These are phyloP conservation scores for Cheilosia urbana DNA, from an alignment of 2,888 invertebrate genomes.

Conservation along the genomic window DNA sequence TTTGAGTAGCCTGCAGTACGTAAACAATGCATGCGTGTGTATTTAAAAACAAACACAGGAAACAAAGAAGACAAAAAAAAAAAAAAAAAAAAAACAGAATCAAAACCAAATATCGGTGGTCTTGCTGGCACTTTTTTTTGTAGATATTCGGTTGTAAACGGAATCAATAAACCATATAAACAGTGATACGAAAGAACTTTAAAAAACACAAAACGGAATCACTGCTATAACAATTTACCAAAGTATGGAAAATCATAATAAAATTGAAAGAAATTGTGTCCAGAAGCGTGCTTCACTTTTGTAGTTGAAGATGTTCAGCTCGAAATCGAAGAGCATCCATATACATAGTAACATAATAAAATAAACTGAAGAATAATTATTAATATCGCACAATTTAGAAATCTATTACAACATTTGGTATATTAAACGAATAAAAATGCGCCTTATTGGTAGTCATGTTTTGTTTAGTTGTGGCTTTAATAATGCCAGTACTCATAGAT, in stretches of 20 bases:
- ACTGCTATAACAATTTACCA: background rate
- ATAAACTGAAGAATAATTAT: too few species aligned
- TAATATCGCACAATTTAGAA: too few species aligned
- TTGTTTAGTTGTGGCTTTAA: too few species aligned
- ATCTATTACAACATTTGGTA: too few species aligned
- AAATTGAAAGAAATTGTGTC: conserved; percentile 31
- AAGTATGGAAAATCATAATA: background rate
- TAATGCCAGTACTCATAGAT: too few species aligned
- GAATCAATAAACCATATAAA: conserved; percentile 8
- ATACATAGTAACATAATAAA: background rate
- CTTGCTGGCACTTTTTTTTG: conserved; percentile 1
- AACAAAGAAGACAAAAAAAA: conserved; percentile 26
- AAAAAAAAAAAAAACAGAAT: conserved; percentile 12
- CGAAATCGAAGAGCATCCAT: conserved; percentile 39
- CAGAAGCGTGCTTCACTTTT: conserved; percentile 25
- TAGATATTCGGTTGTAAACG: background rate
- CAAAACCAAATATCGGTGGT: conserved; percentile 26
- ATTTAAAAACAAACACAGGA: conserved; percentile 26
- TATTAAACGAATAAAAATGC: too few species aligned
- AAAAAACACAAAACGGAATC: background rate
- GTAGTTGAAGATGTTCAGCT: background rate
- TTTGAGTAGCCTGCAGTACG: background rate
- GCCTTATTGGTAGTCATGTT: too few species aligned
- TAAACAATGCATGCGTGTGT: conserved; percentile 44
- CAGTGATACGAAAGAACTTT: conserved; percentile 25